Conservation (phyloP, 2,888 invertebrate genomes). For the Zygaena filipendulae region DNA sequence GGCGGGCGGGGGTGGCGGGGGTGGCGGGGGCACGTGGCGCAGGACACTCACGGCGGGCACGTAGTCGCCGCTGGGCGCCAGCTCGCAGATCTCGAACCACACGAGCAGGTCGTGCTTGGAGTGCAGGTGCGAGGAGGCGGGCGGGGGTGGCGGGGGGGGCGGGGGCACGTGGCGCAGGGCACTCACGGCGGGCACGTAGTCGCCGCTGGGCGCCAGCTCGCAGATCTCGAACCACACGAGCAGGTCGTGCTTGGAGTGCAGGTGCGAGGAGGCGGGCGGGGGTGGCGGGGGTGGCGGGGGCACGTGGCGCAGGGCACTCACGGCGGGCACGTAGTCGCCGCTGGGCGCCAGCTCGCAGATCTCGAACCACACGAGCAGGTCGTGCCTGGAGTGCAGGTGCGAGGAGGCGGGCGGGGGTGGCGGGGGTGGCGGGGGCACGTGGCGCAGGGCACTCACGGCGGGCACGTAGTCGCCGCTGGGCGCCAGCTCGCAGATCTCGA, state of each 20-base stretch:
- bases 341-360: neutral
- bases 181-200: too few relatives aligned
- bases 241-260: neutral
- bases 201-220: too few relatives aligned
- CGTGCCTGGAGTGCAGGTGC: neutral
- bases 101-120: slow-evolving; percentile 85
- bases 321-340: too few relatives aligned
- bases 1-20: slow-evolving; percentile 83
- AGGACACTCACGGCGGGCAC: too few relatives aligned
- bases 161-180: too few relatives aligned
- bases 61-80: too few relatives aligned
- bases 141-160: slow-evolving; percentile 82
- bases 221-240: neutral
- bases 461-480: too few relatives aligned
- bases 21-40: too few relatives aligned
- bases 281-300: too few relatives aligned
- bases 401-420: slow-evolving; percentile 70
- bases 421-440: too few relatives aligned
- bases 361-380: neutral
- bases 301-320: too few relatives aligned
- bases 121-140: slow-evolving; percentile 74
- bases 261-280: slow-evolving; percentile 42
- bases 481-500: neutral
- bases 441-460: too few relatives aligned
- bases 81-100: neutral